Evolutionary conservation across 2,888 invertebrate species (phyloP).

Genomic region (Horisme vitalbata): DNA sequence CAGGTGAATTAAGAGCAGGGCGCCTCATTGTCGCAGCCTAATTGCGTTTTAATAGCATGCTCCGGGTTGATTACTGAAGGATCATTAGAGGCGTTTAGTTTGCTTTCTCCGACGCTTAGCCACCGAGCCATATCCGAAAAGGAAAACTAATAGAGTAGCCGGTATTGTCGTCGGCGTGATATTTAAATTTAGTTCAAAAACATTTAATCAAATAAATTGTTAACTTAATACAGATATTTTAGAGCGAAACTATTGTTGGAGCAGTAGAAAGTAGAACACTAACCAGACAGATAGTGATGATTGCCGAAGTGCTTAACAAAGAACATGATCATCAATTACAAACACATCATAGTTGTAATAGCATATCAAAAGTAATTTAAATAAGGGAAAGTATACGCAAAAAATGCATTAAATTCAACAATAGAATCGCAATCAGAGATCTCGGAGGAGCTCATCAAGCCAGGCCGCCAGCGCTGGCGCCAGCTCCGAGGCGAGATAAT

Average conservation of each 20-base stretch:
- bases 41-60: slow-evolving; percentile 16
- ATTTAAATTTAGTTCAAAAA: no score
- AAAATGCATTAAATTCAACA: slow-evolving; percentile 8
- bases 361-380: slow-evolving; percentile 15
- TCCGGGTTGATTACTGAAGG: slow-evolving; percentile 11
- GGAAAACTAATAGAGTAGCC: no score
- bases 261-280: background rate
- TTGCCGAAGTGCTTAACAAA: background rate
- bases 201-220: no score
- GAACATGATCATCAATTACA: background rate
- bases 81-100: slow-evolving; percentile 8
- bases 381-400: slow-evolving; percentile 17
- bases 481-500: slow-evolving; percentile 28
- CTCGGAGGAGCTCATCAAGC: slow-evolving; percentile 21
- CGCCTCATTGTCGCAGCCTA: no score
- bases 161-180: no score
- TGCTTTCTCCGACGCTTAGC: slow-evolving; percentile 18
- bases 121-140: no score
- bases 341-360: slow-evolving; percentile 6
- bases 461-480: slow-evolving; percentile 27
- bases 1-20: no score
- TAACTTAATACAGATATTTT: no score
- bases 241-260: no score
- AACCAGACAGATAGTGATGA: background rate
- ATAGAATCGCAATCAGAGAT: slow-evolving; percentile 8